Evolutionary conservation across 2,888 invertebrate genomes (phyloP).

Genomic region (Helleia helle): DNA sequence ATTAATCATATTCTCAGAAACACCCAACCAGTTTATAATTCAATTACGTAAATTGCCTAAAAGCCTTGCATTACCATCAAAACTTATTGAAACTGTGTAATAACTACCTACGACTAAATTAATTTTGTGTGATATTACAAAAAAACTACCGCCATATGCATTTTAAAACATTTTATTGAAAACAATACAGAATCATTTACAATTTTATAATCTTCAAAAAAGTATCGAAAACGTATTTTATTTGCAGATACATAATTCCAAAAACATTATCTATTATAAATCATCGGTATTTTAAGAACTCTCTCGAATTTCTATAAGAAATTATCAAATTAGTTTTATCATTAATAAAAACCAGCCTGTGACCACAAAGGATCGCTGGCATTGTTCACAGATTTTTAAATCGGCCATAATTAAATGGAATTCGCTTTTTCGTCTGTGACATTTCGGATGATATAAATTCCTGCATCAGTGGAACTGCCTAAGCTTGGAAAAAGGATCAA

Average conservation of each 20-base stretch:
- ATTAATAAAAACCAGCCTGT: constrained; percentile 44
- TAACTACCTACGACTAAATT: no score
- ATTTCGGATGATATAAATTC: constrained; percentile 66
- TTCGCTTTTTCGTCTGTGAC: constrained; percentile 50
- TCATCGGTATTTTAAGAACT: constrained; percentile 30
- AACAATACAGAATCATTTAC: no score
- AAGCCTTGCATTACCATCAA: no score
- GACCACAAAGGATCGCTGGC: constrained; percentile 58
- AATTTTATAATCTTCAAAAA: no score
- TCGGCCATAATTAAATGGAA: constrained; percentile 73
- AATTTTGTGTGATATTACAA: no score
- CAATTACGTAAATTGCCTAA: no score
- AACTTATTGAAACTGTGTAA: no score
- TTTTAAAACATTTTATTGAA: no score
- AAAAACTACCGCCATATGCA: no score
- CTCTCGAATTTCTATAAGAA: constrained; percentile 51
- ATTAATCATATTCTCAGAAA: no score
- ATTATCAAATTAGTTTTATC: constrained; percentile 68
- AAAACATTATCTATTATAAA: constrained; percentile 19
- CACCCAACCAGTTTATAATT: no score
- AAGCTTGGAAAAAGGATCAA: constrained; percentile 46
- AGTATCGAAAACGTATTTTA: no score
- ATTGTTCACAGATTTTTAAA: constrained; percentile 73
- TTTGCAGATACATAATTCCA: constrained; percentile 2
- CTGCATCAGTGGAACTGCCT: constrained; percentile 39